These are phyloP conservation scores for Nymphicus hollandicus DNA, from an alignment of 2,113 vertebrate species.

Conservation along the genomic window DNA sequence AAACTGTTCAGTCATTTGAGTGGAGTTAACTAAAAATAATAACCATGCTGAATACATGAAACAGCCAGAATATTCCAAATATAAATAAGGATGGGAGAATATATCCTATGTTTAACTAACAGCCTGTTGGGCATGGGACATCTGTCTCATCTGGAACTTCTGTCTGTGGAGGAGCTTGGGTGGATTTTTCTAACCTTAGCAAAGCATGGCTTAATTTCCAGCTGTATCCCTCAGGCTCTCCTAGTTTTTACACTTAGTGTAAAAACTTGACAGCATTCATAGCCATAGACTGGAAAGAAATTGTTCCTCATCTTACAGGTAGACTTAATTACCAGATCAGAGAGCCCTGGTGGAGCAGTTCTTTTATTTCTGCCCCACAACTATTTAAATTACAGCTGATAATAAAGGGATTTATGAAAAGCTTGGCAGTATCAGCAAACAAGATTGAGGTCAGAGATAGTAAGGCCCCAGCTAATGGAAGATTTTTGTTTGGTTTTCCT, in stretches of 20 bases:
- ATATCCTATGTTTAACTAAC: neutral
- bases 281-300: neutral
- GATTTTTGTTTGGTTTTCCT: neutral
- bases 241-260: neutral
- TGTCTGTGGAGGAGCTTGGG: neutral
- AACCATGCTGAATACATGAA: neutral
- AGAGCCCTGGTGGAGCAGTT: neutral
- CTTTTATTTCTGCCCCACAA: neutral
- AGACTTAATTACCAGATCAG: constrained; percentile 9
- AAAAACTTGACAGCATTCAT: neutral
- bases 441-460: neutral
- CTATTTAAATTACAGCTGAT: constrained; percentile 12
- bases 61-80: neutral
- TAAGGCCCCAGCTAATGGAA: neutral
- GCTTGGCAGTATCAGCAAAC: fast-evolving
- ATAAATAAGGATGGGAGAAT: neutral
- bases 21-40: neutral
- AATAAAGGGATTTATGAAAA: neutral
- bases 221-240: neutral
- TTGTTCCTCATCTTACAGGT: neutral
- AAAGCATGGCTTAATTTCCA: neutral
- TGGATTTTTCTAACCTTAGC: neutral
- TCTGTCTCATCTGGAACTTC: neutral
- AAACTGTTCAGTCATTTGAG: neutral
- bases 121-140: neutral